These are phyloP conservation scores for Mobula birostris DNA, from an alignment of 2,113 vertebrate species.

Conservation along the genomic window DNA sequence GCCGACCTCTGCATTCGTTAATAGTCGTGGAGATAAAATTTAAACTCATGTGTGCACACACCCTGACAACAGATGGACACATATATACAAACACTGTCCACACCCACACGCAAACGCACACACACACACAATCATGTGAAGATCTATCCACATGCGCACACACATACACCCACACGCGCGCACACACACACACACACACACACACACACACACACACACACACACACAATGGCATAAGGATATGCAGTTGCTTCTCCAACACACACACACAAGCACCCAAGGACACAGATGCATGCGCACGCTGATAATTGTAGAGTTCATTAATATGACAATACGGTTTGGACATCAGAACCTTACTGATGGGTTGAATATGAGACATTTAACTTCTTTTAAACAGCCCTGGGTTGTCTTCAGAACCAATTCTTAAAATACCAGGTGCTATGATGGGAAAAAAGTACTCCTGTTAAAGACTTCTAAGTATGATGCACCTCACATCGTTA, in stretches of 20 bases:
- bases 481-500: neutral
- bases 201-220: neutral
- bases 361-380: slow-evolving; percentile 11
- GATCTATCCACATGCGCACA: neutral
- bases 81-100: neutral
- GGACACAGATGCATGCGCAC: neutral
- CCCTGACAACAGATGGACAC: neutral
- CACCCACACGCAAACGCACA: neutral
- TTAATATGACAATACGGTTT: neutral
- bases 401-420: slow-evolving; percentile 4
- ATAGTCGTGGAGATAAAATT: neutral
- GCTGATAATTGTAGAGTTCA: neutral
- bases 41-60: neutral
- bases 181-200: neutral
- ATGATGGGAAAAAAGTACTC: neutral
- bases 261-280: neutral
- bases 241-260: too few species aligned
- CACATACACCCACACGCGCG: neutral
- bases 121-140: neutral
- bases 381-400: neutral
- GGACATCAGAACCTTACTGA: neutral
- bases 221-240: neutral
- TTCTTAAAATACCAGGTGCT: slow-evolving; percentile 16
- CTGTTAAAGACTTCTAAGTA: neutral
- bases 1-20: neutral